Base-by-base conservation (phyloP, 2,797 vertebrate species). In the Cuculus canorus region DNA sequence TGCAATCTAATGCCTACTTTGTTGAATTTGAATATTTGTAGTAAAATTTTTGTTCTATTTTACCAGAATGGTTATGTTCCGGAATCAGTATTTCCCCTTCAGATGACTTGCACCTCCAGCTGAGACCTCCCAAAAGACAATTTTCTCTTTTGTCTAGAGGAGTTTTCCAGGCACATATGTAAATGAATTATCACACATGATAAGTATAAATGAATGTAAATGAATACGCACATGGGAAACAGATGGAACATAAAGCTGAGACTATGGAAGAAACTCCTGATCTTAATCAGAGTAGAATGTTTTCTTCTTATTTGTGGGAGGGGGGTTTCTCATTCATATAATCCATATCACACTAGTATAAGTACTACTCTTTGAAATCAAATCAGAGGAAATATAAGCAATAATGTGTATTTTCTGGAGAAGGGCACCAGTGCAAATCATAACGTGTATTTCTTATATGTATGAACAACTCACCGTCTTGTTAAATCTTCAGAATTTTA, bases 281-380 rank as follows among this genome's bases (percentile, higher is more conserved):
- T 68, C 13, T 33, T 84, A 70, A 84, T 66, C 7, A 48, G 1
- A 33, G 2, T 27, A 35, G 28, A 27, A 52, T 16, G 1, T 10
- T 25, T 37, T 37, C 50, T 39, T 41, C 9, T 9, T 35, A 2
- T 4, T 48, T 60, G 15, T n/a, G n/a, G n/a, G n/a, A n/a, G n/a
- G n/a, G 18, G 43, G 15, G 10, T 7, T 43, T 83, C 43, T 8
- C 2, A 22, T 39, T 48, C 13, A 33, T 65, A 45, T 22, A 72
- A 50, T 17, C 10, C 7, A 25, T 0, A 70, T 13, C 23, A 59
- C 0, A 1, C n/a, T 4, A 50, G 9, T 65, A 77, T 45, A 86
- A 60, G 3, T 47, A 27, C 13, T 52, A 19, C 4, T 19, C 9
- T 70, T 25, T 81, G 37, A 88, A 81, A 80, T 66, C 4, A 83